Evolutionary conservation across 2,888 invertebrate species (phyloP).

Genomic region (Achlya flavicornis): DNA sequence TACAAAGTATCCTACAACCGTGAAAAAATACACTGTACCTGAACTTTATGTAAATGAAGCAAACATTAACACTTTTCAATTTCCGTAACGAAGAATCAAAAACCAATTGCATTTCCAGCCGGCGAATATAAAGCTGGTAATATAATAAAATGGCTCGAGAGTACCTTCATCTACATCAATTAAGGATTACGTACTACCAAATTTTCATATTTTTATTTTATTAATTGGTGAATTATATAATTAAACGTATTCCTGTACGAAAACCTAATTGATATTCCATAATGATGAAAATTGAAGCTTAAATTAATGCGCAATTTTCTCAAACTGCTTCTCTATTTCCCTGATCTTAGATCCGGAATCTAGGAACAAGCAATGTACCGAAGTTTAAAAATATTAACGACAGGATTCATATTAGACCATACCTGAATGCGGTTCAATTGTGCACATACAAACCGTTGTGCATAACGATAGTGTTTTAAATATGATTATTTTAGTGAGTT

Average conservation of each 20-base stretch:
- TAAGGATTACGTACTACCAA: background rate
- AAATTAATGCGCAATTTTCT: no score
- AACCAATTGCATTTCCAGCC: background rate
- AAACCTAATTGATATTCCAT: no score
- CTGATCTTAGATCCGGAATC: no score
- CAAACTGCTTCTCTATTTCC: no score
- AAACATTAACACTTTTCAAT: background rate
- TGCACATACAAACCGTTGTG: background rate
- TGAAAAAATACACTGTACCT: background rate
- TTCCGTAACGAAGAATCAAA: background rate
- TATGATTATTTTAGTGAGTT: constrained; percentile 29
- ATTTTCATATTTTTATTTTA: no score
- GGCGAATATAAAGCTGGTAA: background rate
- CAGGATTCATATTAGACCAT: background rate
- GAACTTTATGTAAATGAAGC: background rate
- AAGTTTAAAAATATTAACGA: background rate
- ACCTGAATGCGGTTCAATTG: background rate
- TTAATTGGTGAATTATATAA: no score
- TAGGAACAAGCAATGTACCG: no score
- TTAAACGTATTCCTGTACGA: no score
- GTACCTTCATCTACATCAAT: background rate
- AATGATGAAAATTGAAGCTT: no score
- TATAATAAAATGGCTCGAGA: background rate
- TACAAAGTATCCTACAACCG: background rate
- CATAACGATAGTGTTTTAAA: constrained; percentile 22